Conservation (phyloP, 2,113 vertebrate genomes). For the Solea solea region DNA sequence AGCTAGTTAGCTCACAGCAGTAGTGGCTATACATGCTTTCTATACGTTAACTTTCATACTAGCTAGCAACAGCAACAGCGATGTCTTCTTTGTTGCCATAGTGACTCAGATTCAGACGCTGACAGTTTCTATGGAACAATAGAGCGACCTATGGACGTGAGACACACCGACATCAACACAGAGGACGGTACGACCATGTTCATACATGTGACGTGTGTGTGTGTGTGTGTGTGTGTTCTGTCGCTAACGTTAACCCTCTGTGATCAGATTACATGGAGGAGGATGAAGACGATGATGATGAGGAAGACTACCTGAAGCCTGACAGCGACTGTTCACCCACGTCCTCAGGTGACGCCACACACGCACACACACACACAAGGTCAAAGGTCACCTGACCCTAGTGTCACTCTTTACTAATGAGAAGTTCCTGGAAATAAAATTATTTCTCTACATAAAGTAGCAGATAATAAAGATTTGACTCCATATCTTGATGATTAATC, state of each 20-base stretch:
- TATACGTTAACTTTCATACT: too few species aligned
- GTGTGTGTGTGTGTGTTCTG: background rate
- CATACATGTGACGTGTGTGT: accelerated
- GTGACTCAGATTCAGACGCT: constrained; percentile 88
- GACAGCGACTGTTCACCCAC: constrained; percentile 70
- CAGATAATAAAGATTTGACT: too few species aligned
- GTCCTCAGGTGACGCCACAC: constrained; percentile 58
- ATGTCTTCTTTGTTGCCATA: constrained; percentile 60
- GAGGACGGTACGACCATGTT: constrained; percentile 82
- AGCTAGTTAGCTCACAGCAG: too few species aligned
- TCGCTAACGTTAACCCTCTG: background rate
- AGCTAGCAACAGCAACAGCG: too few species aligned
- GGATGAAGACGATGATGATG: constrained; percentile 81
- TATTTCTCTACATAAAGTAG: too few species aligned
- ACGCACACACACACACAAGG: background rate
- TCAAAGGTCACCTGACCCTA: too few species aligned
- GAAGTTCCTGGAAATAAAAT: too few species aligned
- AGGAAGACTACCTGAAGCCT: constrained; percentile 87
- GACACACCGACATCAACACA: constrained; percentile 77
- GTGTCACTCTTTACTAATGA: too few species aligned
- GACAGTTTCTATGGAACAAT: constrained; percentile 94
- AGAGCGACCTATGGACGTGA: constrained; percentile 89
- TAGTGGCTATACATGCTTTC: too few species aligned
- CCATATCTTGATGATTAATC: too few species aligned
- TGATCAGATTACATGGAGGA: constrained; percentile 87